Conservation (phyloP, 2,113 vertebrate genomes). For the Toxotes chatareus region DNA sequence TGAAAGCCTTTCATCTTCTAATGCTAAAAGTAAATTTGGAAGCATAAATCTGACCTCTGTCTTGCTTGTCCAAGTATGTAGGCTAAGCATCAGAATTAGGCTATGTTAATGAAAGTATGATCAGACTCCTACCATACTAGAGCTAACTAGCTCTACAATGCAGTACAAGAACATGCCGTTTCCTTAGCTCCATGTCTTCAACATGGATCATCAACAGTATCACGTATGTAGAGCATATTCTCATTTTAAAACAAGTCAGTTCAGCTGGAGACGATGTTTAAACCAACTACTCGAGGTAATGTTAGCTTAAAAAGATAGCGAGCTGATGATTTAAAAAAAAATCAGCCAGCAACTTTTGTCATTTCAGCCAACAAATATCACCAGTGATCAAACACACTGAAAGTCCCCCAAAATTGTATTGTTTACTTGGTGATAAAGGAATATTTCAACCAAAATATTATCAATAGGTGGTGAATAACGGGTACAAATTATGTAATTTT, state of each 20-base stretch:
- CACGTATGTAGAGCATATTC: no score
- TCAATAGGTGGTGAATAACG: no score
- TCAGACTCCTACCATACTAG: no score
- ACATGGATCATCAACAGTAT: neutral
- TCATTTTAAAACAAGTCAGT: no score
- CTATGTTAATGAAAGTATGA: no score
- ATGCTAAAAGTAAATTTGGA: neutral
- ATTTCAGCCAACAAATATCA: neutral
- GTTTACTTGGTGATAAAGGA: neutral
- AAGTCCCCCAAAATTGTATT: no score
- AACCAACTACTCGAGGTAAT: neutral
- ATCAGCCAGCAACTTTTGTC: neutral
- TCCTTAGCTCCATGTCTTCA: neutral
- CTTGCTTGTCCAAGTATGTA: neutral
- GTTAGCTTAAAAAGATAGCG: neutral
- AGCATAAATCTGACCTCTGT: neutral
- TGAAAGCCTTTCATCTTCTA: neutral
- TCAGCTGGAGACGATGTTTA: no score
- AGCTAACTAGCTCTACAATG: no score
- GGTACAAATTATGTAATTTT: neutral
- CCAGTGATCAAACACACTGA: no score
- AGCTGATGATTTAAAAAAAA: neutral
- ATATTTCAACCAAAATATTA: neutral
- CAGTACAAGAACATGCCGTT: neutral
- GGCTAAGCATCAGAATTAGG: neutral